Evolutionary conservation across 2,888 invertebrate species (phyloP), one percentile per base, ranked within the genome.

Genomic region (Metopia argyrocephala): DNA sequence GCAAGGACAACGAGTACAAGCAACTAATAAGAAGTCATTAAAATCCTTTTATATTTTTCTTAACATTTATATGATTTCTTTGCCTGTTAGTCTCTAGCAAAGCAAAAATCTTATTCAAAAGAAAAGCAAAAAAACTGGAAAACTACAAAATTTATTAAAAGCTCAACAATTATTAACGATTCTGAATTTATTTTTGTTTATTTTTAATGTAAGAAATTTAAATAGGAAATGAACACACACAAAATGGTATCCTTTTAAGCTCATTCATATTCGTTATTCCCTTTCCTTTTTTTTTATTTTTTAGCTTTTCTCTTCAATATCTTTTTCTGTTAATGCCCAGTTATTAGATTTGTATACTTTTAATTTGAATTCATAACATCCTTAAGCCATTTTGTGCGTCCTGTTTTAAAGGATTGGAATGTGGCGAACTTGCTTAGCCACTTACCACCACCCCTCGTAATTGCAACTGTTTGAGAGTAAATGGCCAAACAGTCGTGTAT

Each of bases 291-390:
- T 2, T n/a, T 12, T 9, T 23, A 54, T 54, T 75, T 66, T 48
- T 61, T 23, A 5, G 15, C n/a, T 18, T 9, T 62, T 31, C 31
- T 12, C 12, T 1, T 3, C 31, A 31, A 31, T 50, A 3, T 15
- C 38, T n/a, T 15, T 54, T 56, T 6, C 20, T 56, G 78, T 70
- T 81, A 81, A 81, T 81, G 69, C 65, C 70, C 86, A 87, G 86
- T 89, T 88, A 87, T 89, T 88, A 88, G 88, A 88, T 89, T 88
- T 88, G 88, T 88, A 87, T 88, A 88, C 88, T 89, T 88, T 88
- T 88, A 89, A 88, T 88, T 89, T 88, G 89, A 88, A 88, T 88
- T 88, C 88, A 89, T 87, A 88, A 88, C 88, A 88, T 87, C 83
- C 83, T 84, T 78, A 81, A 81, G 81, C 74, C 81, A 81, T 75